phyloP scores from a whole-genome alignment of 2,113 vertebrate genomes.

The Ctenodactylus gundi region DNA sequence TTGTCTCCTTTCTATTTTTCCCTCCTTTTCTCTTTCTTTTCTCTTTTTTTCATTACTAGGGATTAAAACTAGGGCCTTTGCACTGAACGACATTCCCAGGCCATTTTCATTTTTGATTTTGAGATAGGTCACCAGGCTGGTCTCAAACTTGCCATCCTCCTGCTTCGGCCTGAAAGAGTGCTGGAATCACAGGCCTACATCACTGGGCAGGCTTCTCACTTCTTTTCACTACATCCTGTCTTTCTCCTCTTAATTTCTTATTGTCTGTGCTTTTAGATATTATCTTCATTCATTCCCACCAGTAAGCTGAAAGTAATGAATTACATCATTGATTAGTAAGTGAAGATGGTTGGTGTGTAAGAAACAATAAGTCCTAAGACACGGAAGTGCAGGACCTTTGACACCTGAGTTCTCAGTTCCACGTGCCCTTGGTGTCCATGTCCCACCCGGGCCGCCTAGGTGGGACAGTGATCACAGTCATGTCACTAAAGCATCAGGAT shows the following conservation, averaged over 20 bases:
- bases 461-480: constrained; percentile 48
- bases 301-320: neutral
- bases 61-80: too few species aligned
- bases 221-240: neutral
- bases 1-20: neutral
- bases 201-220: neutral
- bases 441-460: constrained; percentile 12
- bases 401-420: constrained; percentile 27
- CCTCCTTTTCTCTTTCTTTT: neutral
- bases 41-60: too few species aligned
- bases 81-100: too few species aligned
- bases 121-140: neutral
- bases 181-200: neutral
- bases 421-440: neutral
- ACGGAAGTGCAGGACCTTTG: neutral
- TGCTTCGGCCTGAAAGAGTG: neutral
- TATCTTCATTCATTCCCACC: neutral
- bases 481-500: neutral
- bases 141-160: neutral
- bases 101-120: neutral
- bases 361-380: neutral
- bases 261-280: neutral
- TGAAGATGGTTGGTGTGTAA: neutral
- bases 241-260: neutral
- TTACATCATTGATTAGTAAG: neutral